Evolutionary conservation across 2,797 vertebrate genomes (phyloP), one percentile per base, ranked within the genome.

Genomic region (Sebastolobus altivelis): DNA sequence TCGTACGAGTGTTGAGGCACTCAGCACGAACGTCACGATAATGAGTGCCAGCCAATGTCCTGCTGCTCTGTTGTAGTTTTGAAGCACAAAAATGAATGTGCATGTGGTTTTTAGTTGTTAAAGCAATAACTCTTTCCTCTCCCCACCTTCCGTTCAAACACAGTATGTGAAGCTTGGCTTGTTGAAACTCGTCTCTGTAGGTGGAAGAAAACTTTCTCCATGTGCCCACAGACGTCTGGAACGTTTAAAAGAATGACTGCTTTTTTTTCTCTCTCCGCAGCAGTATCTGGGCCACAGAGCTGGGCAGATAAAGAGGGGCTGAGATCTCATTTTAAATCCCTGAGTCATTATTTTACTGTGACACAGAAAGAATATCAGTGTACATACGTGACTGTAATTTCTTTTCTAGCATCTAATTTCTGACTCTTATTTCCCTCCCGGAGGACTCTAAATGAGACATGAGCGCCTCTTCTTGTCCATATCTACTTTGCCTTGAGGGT

Each of bases 21-120:
- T 86, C 83, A 71, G 79, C 81, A 84, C 31, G 67, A 82, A 79
- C 67, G 65, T 83, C 62, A 63, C 27, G 43, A 82, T 80, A 85
- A 87, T 80, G 65, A 90, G 82, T 79, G 68, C 12, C 20, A 89
- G 77, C 81, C 85, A 79, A 62, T 72, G 73, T 91, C 89, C 89
- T 93, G 81, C 88, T 77, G 84, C 88, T 92, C 87, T 85, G 81
- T 89, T 83, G 81, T 83, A 87, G 83, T 87, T 77, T 49, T 82
- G 74, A 94, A 94, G 95, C 94, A 94, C 94, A 95, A 94, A 84
- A 87, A 87, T 68, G 66, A 93, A 92, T 90, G 93, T 94, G 92
- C 93, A 92, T 88, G 79, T 85, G 83, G 80, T 89, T 93, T 82
- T 86, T 75, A 80, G 84, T 83, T 91, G 77, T 90, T 80, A 82